A percentile compares a stretch with the other conserved stretches of the same genome.
phyloP scores from a whole-genome alignment of 2,113 vertebrate species.

The Cinclus mexicanus region DNA sequence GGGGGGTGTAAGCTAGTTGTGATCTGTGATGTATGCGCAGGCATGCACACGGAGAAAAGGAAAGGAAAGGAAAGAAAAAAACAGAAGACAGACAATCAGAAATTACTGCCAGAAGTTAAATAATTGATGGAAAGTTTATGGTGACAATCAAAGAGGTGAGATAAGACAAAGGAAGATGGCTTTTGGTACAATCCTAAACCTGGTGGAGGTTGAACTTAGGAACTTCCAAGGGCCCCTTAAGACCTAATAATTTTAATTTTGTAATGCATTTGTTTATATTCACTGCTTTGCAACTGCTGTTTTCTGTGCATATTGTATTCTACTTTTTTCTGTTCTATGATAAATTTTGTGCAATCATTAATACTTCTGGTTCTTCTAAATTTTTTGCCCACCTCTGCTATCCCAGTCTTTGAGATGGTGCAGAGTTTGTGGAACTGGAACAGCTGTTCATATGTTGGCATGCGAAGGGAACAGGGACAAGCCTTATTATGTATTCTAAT shows the following conservation, averaged over 20 bases:
- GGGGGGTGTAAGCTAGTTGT: slow-evolving; percentile 57
- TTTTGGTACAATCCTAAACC: slow-evolving; percentile 30
- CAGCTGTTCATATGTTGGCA: not conserved
- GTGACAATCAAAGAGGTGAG: slow-evolving; percentile 57
- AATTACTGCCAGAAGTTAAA: slow-evolving; percentile 56
- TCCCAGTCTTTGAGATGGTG: not conserved
- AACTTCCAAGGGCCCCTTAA: not conserved
- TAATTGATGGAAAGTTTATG: slow-evolving; percentile 47
- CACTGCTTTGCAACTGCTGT: not conserved
- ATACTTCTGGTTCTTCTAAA: not conserved
- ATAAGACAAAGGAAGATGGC: not conserved
- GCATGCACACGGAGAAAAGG: not conserved
- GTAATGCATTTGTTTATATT: not conserved
- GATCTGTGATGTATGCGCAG: slow-evolving; percentile 47
- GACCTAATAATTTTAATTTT: not conserved
- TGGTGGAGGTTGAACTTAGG: not conserved
- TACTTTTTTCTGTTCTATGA: not conserved
- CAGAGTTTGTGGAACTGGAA: not conserved
- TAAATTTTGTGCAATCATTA: not conserved
- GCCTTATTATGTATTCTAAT: not conserved
- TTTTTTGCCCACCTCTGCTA: not conserved
- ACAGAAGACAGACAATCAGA: slow-evolving; percentile 66
- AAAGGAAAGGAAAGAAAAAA: slow-evolving; percentile 42
- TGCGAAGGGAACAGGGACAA: not conserved
- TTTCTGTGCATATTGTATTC: not conserved